Percentiles rank a stretch among this genome's conserved stretches.
Conservation (phyloP, 2,797 vertebrate genomes). For the Gobio occitaniae region DNA sequence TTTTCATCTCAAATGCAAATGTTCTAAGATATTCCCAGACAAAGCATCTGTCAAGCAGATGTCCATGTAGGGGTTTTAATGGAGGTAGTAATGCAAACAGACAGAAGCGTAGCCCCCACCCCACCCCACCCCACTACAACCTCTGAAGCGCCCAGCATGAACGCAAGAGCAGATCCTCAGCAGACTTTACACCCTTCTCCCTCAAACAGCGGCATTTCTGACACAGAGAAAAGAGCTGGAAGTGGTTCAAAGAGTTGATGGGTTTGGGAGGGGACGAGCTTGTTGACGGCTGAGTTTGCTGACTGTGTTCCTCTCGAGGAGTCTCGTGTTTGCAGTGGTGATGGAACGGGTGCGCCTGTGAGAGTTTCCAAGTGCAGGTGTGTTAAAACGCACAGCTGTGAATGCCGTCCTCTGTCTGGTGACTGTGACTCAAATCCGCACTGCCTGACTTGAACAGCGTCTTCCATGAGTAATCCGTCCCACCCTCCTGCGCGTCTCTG, state of each 20-base stretch:
- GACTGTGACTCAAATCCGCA: slow-evolving; percentile 59
- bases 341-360: slow-evolving; percentile 22
- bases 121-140: slow-evolving; percentile 14
- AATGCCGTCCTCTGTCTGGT: slow-evolving; percentile 54
- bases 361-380: slow-evolving; percentile 50
- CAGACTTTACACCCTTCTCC: slow-evolving; percentile 47
- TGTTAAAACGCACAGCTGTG: slow-evolving; percentile 41
- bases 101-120: slow-evolving; percentile 19
- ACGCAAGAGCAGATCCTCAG: neutral
- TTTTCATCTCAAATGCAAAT: slow-evolving; percentile 30
- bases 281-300: slow-evolving; percentile 10
- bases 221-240: slow-evolving; percentile 48
- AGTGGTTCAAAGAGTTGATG: slow-evolving; percentile 42
- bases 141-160: slow-evolving; percentile 15
- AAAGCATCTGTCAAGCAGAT: slow-evolving; percentile 39
- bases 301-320: slow-evolving; percentile 16
- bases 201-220: slow-evolving; percentile 35
- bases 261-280: slow-evolving; percentile 32
- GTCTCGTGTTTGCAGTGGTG: slow-evolving; percentile 34
- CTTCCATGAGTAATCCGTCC: slow-evolving; percentile 54
- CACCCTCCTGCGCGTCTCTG: slow-evolving; percentile 15
- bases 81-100: slow-evolving; percentile 45
- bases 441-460: slow-evolving; percentile 27
- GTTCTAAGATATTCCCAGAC: slow-evolving; percentile 12
- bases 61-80: slow-evolving; percentile 38